These are phyloP conservation scores for Drosophila nr. perissopoda DNA, from an alignment of 2,888 invertebrate genomes.

Conservation along the genomic window DNA sequence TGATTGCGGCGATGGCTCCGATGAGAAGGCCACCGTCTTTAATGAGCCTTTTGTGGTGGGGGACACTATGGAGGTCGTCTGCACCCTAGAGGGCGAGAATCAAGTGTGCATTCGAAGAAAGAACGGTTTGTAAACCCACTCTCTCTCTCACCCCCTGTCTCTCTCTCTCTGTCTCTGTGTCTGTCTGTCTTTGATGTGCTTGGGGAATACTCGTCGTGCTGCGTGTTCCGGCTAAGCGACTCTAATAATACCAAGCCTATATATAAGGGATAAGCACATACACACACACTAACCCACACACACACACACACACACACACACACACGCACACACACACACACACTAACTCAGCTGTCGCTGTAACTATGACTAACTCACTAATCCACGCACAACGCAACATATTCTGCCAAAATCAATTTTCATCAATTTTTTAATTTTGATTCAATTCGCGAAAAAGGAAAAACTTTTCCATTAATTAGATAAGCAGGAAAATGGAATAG, in stretches of 20 bases:
- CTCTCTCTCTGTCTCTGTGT: neutral
- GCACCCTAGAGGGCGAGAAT: slow-evolving; percentile 8
- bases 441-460: neutral
- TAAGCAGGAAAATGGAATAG: neutral
- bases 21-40: slow-evolving; percentile 85
- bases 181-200: slow-evolving; percentile 8
- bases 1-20: slow-evolving; percentile 88
- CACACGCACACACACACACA: neutral
- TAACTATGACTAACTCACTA: neutral
- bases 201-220: slow-evolving; percentile 1
- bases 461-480: neutral
- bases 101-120: slow-evolving; percentile 7
- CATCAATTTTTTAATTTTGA: neutral
- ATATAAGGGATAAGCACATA: neutral
- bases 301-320: neutral
- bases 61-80: neutral
- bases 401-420: neutral
- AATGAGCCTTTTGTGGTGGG: neutral
- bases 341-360: neutral
- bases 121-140: slow-evolving; percentile 28
- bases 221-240: neutral
- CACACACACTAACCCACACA: neutral
- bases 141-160: neutral
- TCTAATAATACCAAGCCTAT: neutral
- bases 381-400: neutral